Base-by-base conservation (phyloP, 2,113 vertebrate genomes). In the Morone saxatilis region DNA sequence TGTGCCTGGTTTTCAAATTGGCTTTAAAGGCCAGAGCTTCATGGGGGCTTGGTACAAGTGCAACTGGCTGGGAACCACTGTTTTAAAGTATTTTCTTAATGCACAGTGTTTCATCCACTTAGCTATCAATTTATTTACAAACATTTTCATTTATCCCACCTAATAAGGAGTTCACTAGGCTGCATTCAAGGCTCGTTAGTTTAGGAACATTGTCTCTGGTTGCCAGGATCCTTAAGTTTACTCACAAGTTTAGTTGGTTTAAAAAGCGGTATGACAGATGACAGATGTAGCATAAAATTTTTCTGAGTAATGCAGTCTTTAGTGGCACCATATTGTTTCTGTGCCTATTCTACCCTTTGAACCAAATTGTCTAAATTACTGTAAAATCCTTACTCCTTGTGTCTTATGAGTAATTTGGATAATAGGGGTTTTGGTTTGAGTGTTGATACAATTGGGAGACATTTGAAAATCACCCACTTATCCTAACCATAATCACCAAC, bases 391-490 rank as follows among this genome's bases (percentile, higher is more conserved):
- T 22, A 17, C 36, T 81, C 61, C 12, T 65, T 83, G 38, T 72
- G 61, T 76, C 8, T 67, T 56, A 6, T 62, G 65, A 72, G 80
- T 54, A 62, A 81, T 81, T 72, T 66, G 19, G 69, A 72, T 66
- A 53, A 78, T 8, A 38, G 22, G 22, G 41, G 48, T 75, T 80
- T 70, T 65, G 38, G 43, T 84, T 72, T 43, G 19, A 78, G 17
- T 81, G 80, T 86, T 88, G 70, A 78, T 68, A 66, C 74, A 76
- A 4, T 72, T 48, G 48, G 8, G 57, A 87, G 61, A 80, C 75
- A 65, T 87, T 59, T 77, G 66, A 90, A 84, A 80, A 74, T 61
- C 63, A 36, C 68, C 72, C 65, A 71, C 62, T 72, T 73, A 80
- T 78, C 66, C 66, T 11, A 22, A 41, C 81, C 73, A 31, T 78